These are phyloP conservation scores for Zaprionus camerounensis DNA, from an alignment of 1,140 invertebrate genomes.

Conservation along the genomic window DNA sequence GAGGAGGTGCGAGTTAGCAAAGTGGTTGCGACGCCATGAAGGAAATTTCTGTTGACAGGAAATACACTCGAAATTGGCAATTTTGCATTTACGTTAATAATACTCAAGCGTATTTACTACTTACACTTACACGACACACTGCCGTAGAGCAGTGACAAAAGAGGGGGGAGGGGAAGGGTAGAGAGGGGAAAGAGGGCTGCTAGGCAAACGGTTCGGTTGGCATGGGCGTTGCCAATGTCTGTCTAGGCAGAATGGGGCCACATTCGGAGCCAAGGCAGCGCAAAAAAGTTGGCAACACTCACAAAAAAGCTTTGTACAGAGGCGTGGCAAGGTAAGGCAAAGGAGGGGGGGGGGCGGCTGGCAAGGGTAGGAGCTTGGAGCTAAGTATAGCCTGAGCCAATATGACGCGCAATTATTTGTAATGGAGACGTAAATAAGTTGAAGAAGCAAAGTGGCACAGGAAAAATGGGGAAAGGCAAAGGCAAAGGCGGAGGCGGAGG, in stretches of 20 bases:
- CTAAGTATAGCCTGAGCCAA: conserved; percentile 77
- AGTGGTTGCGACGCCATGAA: conserved; percentile 33
- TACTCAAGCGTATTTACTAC: conserved; percentile 83
- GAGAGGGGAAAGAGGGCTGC: not conserved
- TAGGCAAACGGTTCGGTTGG: not conserved
- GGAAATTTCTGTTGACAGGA: conserved; percentile 84
- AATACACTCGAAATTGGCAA: conserved; percentile 84
- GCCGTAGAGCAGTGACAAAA: not conserved
- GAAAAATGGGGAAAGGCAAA: conserved; percentile 58
- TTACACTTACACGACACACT: conserved; percentile 54
- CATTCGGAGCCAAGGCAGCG: conserved; percentile 23
- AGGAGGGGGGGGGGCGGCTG: not conserved
- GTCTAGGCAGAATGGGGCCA: conserved; percentile 71
- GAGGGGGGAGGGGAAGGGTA: not conserved
- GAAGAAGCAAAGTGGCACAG: conserved; percentile 77
- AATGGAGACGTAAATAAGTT: conserved; percentile 84
- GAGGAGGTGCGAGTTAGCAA: conserved; percentile 8
- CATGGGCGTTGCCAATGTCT: conserved; percentile 43
- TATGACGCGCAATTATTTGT: conserved; percentile 84
- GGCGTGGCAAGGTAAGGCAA: not conserved
- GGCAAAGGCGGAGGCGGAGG: not conserved
- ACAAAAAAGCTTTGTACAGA: conserved; percentile 6
- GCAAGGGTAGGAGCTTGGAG: conserved; percentile 30
- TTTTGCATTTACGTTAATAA: conserved; percentile 85
- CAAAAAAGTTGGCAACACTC: conserved; percentile 17